Evolutionary conservation across 2,888 invertebrate genomes (phyloP).

Genomic region (Eudemis profundana): DNA sequence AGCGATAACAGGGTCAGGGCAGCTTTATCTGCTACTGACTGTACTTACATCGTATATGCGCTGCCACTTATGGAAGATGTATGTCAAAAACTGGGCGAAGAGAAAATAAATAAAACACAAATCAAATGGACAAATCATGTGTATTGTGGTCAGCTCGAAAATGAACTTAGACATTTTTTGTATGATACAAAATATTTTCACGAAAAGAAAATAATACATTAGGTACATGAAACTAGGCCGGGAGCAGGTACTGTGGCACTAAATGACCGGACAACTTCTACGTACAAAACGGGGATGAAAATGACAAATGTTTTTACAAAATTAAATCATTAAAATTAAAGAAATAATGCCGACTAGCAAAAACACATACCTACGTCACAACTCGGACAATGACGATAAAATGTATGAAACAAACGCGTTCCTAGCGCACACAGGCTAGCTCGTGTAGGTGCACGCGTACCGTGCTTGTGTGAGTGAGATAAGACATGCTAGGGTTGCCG

Average conservation of each 20-base stretch:
- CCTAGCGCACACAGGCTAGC: no score
- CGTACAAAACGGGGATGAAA: constrained; percentile 36
- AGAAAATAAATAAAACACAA: constrained; percentile 69
- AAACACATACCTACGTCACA: constrained; percentile 46
- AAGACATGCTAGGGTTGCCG: no score
- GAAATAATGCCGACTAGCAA: constrained; percentile 62
- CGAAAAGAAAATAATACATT: constrained; percentile 54
- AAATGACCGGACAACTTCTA: constrained; percentile 14
- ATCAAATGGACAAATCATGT: constrained; percentile 69
- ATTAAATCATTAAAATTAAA: constrained; percentile 25
- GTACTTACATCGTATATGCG: no score
- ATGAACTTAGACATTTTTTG: constrained; percentile 57
- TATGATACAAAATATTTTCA: constrained; percentile 57
- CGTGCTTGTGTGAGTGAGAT: no score
- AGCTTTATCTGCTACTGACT: no score
- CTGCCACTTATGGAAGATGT: no score
- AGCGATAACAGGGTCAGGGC: no score
- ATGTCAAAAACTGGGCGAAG: constrained; percentile 10
- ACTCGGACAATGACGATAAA: no score
- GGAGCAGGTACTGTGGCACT: constrained; percentile 61
- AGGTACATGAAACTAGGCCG: constrained; percentile 53
- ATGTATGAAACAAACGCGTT: no score
- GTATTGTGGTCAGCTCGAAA: constrained; percentile 68
- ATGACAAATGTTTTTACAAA: constrained; percentile 37
- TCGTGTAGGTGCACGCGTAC: no score